A percentile compares a stretch with the other conserved stretches of the same genome.
Evolutionary conservation across 1,140 invertebrate genomes (phyloP).

Genomic region (Caenorhabditis brenneri): DNA sequence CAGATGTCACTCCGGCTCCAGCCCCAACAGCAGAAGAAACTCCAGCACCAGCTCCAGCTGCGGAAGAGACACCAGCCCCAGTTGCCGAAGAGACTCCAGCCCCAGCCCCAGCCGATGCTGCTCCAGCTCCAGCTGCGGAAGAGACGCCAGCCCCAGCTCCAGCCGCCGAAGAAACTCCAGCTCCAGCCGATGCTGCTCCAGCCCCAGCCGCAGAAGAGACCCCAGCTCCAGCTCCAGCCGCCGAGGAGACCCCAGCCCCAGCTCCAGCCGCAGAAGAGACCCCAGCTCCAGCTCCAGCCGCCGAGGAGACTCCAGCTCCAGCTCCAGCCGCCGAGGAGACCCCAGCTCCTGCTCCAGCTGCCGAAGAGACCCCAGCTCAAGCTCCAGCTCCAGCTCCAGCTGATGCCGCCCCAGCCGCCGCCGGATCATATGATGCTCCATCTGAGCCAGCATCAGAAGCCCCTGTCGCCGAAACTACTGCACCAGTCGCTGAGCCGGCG

Average conservation of each 20-base stretch:
- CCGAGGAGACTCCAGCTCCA: neutral
- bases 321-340: neutral
- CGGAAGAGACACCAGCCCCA: neutral
- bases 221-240: neutral
- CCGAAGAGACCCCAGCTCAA: neutral
- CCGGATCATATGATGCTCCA: too few species aligned
- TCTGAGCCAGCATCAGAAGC: neutral
- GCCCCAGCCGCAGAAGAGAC: neutral
- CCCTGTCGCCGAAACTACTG: neutral
- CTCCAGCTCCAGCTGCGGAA: neutral
- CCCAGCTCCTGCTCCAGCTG: neutral
- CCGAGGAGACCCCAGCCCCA: neutral
- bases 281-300: neutral
- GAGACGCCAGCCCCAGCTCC: neutral
- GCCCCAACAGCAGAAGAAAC: neutral
- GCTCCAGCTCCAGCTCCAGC: constrained; percentile 5
- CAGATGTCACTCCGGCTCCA: neutral
- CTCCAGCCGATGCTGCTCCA: neutral
- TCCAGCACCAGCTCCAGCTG: constrained; percentile 25
- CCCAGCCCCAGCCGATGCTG: neutral
- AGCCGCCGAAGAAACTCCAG: neutral
- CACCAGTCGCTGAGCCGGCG: too few species aligned
- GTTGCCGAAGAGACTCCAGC: neutral
- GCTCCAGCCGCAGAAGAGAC: neutral
- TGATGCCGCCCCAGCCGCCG: neutral